A percentile compares a stretch with the other conserved stretches of the same genome.
Evolutionary conservation across 2,113 vertebrate genomes (phyloP).

Genomic region (Tursiops truncatus): DNA sequence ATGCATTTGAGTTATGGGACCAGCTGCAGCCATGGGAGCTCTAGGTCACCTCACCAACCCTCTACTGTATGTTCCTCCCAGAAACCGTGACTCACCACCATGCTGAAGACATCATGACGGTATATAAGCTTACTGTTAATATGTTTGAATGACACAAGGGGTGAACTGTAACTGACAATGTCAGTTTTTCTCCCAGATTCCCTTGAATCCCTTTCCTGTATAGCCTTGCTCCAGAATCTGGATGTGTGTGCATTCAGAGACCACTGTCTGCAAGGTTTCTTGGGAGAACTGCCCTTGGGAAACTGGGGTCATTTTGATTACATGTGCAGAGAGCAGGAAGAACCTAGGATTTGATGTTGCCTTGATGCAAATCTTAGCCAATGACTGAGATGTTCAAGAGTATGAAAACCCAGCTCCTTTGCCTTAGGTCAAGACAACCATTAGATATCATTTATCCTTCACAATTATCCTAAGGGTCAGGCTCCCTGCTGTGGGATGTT

Average conservation of each 20-base stretch:
- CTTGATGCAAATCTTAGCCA: background rate
- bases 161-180: background rate
- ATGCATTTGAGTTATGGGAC: too few species aligned
- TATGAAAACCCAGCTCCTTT: background rate
- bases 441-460: background rate
- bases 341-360: background rate
- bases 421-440: background rate
- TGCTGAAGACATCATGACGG: background rate
- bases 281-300: background rate
- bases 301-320: background rate
- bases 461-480: background rate
- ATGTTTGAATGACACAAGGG: background rate
- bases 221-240: background rate
- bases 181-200: background rate
- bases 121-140: accelerated
- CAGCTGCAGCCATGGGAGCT: too few species aligned
- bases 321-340: background rate
- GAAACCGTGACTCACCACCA: background rate
- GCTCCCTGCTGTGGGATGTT: background rate
- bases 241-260: background rate
- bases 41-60: background rate
- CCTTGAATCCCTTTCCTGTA: background rate
- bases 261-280: background rate
- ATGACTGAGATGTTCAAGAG: background rate
- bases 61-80: background rate